Evolutionary conservation across 2,888 invertebrate species (phyloP), one percentile per base, ranked within the genome.

Genomic region (Andrena bicolor): DNA sequence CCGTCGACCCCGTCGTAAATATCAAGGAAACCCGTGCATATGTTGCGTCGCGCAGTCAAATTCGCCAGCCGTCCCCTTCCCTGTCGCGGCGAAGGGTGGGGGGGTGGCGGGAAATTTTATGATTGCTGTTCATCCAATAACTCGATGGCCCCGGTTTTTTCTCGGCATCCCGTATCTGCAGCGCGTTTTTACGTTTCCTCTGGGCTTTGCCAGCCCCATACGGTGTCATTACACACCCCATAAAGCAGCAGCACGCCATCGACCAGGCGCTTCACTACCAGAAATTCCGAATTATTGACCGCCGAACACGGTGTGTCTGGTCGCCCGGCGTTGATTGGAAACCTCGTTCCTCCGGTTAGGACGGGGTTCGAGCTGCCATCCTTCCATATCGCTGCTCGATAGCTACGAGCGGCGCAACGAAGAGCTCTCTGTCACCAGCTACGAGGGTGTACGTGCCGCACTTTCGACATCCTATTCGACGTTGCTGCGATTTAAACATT

Each of bases 161-260:
- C 30, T 61, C 64, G n/a, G 20, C 16, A 0, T 53, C 53, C 4
- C 58, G 30, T 30, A 16, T 60, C n/a, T 8, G n/a, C 56, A 48
- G 70, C 60, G 2, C 85, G 87, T 87, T 93, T 93, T 93, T 93
- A 93, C 93, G 92, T 92, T 92, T 93, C 93, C 93, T 93, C 86
- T 91, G 93, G 93, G 93, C 89, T 90, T 91, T 89, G 84, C 85
- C 87, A 81, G 85, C 85, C 86, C 89, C 90, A 86, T 89, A 88
- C 89, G 88, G 88, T 87, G 89, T 90, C 91, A 91, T 93, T 93
- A 92, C 92, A 92, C 92, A 92, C 92, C 92, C 90, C 93, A 92
- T 93, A 93, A 93, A 93, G 90, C 91, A 91, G 90, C 91, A 90
- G 88, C 88, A 83, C 83, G 79, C 80, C 75, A 83, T 80, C 86